These are phyloP conservation scores for Drosophila putrida DNA, from an alignment of 2,888 invertebrate genomes.

Conservation along the genomic window DNA sequence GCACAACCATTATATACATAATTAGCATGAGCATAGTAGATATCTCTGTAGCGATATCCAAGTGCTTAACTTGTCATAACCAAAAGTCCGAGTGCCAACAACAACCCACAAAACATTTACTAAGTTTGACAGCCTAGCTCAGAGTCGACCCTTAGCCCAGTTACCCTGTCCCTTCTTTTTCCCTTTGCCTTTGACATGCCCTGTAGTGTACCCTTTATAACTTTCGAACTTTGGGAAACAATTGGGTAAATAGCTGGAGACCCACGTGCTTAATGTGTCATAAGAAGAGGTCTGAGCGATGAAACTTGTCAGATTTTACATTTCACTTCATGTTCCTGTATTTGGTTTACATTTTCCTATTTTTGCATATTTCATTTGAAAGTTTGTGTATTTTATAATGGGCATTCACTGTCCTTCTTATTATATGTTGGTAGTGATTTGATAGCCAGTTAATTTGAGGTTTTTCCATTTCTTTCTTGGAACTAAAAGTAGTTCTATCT, in stretches of 20 bases:
- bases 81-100: constrained; percentile 54
- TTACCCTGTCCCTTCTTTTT: neutral
- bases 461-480: neutral
- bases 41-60: constrained; percentile 42
- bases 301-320: constrained; percentile 57
- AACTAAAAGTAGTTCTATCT: neutral
- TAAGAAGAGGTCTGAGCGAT: constrained; percentile 46
- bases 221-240: constrained; percentile 41
- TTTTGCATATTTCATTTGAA: constrained; percentile 25
- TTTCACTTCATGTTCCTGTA: constrained; percentile 14
- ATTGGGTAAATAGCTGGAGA: constrained; percentile 25
- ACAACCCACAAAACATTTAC: constrained; percentile 9
- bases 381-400: constrained; percentile 13
- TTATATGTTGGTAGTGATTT: neutral
- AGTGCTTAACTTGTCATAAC: constrained; percentile 77
- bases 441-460: constrained; percentile 2
- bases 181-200: neutral
- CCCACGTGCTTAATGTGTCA: constrained; percentile 60
- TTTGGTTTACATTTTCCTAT: neutral
- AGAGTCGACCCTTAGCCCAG: constrained; percentile 26
- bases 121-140: constrained; percentile 34
- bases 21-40: constrained; percentile 52
- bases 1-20: constrained; percentile 30
- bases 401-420: neutral
- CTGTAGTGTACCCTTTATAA: constrained; percentile 10